Base-by-base conservation (phyloP, 1,140 invertebrate genomes). In the Drosophila ambigua region DNA sequence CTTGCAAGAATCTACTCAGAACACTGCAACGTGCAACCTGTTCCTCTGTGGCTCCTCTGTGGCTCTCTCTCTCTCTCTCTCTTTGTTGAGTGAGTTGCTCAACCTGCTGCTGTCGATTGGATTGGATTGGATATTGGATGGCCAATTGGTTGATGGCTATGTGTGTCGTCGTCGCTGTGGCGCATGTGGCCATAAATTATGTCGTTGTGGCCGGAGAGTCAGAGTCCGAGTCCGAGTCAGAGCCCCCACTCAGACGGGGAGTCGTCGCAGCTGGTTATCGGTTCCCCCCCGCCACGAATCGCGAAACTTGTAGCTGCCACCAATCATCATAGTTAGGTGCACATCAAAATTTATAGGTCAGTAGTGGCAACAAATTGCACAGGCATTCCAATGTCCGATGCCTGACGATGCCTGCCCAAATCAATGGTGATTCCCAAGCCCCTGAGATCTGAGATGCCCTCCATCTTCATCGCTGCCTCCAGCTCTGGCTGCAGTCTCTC, bases 341-440 rank as follows among this genome's bases (percentile, higher is more conserved):
- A 80, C 89, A 90, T 90, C 77, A 90, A 88, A 91, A 90, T 91
- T 91, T 91, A 91, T 91, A 91, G 90, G 90, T 91, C 90, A 91
- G 90, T 91, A 87, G 90, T 87, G 78, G 82, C 85, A 75, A 91
- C 90, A 91, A 91, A 91, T 91, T 91, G 82, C 79, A 13, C 60
- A 68, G 67, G 51, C 57, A 72, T 77, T 77, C 59, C 60, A 44
- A 65, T 64, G 53, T 28, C 44, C 41, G 35, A 50, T 24, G 59
- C 16, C 23, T 44, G 39, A n/a, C 31, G 2, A 3, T 28, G 61
- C 5, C 43, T 58, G 66, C 66, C 66, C 66, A 69, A 69, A 69
- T 69, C 66, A 69, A 69, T 68, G 66, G 51, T 64, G 66, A 69
- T 69, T 50, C 66, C 49, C 44, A 23, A 15, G n/a, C 24, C 24